phyloP scores from a whole-genome alignment of 2,888 invertebrate species.

The Drosophila birchii region DNA sequence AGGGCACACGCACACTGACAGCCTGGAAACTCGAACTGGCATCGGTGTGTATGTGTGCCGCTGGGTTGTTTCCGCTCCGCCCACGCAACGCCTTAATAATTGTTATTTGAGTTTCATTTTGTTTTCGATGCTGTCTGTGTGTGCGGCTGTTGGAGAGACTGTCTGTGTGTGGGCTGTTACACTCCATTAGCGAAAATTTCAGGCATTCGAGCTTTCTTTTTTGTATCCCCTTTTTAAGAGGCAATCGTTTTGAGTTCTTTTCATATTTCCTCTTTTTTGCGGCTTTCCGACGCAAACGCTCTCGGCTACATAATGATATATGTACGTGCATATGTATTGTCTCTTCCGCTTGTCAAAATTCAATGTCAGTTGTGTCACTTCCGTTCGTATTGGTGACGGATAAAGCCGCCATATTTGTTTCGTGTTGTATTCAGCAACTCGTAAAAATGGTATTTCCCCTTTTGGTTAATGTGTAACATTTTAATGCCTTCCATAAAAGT shows the following conservation, averaged over 20 bases:
- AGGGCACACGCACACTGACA: constrained; percentile 37
- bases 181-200: constrained; percentile 71
- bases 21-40: constrained; percentile 79
- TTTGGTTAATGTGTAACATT: constrained; percentile 34
- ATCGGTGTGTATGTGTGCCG: constrained; percentile 41
- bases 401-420: constrained; percentile 64
- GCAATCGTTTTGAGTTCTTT: constrained; percentile 30
- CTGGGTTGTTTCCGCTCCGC: constrained; percentile 59
- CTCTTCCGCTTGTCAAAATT: constrained; percentile 74
- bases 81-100: constrained; percentile 83
- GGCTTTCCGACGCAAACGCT: constrained; percentile 9
- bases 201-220: constrained; percentile 78
- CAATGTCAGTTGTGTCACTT: constrained; percentile 74
- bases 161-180: constrained; percentile 61
- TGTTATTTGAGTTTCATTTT: constrained; percentile 82
- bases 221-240: constrained; percentile 68
- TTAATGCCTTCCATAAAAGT: constrained; percentile 33
- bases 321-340: constrained; percentile 12
- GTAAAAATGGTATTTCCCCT: constrained; percentile 50
- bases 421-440: constrained; percentile 46
- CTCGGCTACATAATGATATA: constrained; percentile 1
- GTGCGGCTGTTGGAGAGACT: constrained; percentile 31
- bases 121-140: constrained; percentile 48
- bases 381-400: constrained; percentile 40
- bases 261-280: constrained; percentile 53